Evolutionary conservation across 2,888 invertebrate genomes (phyloP).

Genomic region (Teleiodes luculella): DNA sequence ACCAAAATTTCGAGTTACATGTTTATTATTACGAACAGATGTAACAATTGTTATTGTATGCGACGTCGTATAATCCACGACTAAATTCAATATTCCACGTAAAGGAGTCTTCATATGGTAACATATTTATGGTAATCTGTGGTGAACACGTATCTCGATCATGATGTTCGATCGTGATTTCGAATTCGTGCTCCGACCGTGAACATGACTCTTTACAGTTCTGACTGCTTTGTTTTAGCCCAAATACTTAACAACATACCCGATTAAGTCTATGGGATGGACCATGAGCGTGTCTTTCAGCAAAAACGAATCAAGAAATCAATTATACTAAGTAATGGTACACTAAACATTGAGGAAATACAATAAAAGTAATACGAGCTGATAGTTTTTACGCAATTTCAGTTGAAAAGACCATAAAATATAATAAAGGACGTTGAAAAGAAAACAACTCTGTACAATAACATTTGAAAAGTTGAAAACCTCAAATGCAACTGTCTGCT

Average conservation of each 20-base stretch:
- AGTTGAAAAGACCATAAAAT: no score
- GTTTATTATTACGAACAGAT: constrained; percentile 45
- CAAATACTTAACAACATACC: background rate
- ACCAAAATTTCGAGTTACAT: constrained; percentile 37
- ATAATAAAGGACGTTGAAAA: background rate
- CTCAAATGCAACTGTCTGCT: background rate
- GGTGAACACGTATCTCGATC: constrained; percentile 64
- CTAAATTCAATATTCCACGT: constrained; percentile 67
- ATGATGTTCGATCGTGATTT: constrained; percentile 69
- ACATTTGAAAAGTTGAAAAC: background rate
- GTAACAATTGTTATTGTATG: constrained; percentile 50
- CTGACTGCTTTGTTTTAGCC: constrained; percentile 4
- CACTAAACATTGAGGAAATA: no score
- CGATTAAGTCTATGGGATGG: no score
- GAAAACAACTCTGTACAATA: background rate
- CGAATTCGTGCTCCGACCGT: constrained; percentile 50
- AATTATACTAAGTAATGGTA: no score
- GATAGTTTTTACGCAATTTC: no score
- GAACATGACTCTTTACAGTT: constrained; percentile 18
- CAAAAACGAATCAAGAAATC: no score
- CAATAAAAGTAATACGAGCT: no score
- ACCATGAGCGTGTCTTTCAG: no score
- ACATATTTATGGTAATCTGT: constrained; percentile 68
- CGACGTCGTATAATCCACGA: constrained; percentile 60
- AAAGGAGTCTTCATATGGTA: constrained; percentile 70